Evolutionary conservation across 2,797 vertebrate species (phyloP).

Genomic region (Sciaenops ocellatus): DNA sequence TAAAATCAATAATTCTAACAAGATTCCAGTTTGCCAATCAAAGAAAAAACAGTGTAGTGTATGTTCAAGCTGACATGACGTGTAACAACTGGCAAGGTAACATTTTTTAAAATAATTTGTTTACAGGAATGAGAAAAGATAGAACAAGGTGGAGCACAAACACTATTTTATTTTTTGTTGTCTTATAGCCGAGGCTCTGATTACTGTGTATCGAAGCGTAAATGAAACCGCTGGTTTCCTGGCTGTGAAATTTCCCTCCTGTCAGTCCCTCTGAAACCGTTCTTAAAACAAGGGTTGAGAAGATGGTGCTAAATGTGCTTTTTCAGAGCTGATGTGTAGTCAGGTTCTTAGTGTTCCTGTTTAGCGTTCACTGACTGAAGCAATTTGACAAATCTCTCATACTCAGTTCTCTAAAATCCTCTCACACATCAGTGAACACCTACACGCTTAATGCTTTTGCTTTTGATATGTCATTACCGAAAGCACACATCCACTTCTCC

Average conservation of each 20-base stretch:
- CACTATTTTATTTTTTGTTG: neutral
- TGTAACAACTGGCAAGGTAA: neutral
- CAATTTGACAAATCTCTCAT: constrained; percentile 19
- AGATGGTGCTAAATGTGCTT: constrained; percentile 1
- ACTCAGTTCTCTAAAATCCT: neutral
- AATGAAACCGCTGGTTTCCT: neutral
- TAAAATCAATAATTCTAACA: neutral
- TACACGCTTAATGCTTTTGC: neutral
- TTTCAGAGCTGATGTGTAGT: neutral
- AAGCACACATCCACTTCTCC: neutral
- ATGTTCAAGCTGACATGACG: neutral
- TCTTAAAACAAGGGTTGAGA: neutral
- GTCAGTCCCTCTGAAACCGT: constrained; percentile 3
- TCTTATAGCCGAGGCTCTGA: neutral
- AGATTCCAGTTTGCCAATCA: neutral
- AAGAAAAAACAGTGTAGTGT: neutral
- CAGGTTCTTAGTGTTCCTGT: neutral
- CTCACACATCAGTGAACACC: neutral
- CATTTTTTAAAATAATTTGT: neutral
- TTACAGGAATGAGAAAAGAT: neutral
- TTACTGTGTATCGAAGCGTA: constrained; percentile 8
- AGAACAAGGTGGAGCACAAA: neutral
- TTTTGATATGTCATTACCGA: constrained; percentile 15
- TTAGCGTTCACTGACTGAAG: neutral
- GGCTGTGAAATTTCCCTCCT: constrained; percentile 1